Base-by-base conservation (phyloP, 2,797 vertebrate genomes). In the Cryptoblepharus egeriae region DNA sequence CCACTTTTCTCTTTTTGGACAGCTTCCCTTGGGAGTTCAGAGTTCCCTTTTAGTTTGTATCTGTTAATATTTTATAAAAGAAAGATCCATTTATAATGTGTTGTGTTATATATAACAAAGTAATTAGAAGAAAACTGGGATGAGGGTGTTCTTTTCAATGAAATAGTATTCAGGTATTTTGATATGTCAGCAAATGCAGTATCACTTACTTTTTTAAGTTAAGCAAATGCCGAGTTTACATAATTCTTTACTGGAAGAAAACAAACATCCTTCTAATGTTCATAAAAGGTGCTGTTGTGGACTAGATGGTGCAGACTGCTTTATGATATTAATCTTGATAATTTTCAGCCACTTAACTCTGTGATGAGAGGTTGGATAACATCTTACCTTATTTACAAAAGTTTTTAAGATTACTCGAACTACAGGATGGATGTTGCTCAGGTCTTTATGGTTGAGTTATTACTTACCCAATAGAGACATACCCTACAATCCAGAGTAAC, bases 1-100 rank as follows among this genome's bases (percentile, higher is more conserved):
- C 81, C 85, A 80, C 79, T 92, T 93, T 88, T 92, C 91, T 94
- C 80, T 90, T 87, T 91, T 90, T 82, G 88, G 91, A 91, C 85
- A 87, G 80, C 88, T 79, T 93, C 92, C 88, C 91, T 79, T 24
- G 94, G 87, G 93, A 94, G 72, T 90, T 91, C 77, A 87, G 75
- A 12, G 90, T 93, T 95, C 87, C 85, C 42, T 91, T 75, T 92
- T 88, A 87, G 86, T 0, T 79, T 88, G 55, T 93, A 84, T 88
- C 73, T 85, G 77, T 74, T 83, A 71, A 49, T 83, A 81, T 37
- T 13, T 81, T 90, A 71, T 76, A 84, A 82, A 32, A 20, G 57
- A 80, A 76, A 89, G 86, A 77, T 35, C 32, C 26, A 78, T 87
- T 91, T 82, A 73, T 87, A 89, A 79, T 70, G 42, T n/a, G 58